Evolutionary conservation across 2,113 vertebrate species (phyloP).

Genomic region (Ondatra zibethicus): DNA sequence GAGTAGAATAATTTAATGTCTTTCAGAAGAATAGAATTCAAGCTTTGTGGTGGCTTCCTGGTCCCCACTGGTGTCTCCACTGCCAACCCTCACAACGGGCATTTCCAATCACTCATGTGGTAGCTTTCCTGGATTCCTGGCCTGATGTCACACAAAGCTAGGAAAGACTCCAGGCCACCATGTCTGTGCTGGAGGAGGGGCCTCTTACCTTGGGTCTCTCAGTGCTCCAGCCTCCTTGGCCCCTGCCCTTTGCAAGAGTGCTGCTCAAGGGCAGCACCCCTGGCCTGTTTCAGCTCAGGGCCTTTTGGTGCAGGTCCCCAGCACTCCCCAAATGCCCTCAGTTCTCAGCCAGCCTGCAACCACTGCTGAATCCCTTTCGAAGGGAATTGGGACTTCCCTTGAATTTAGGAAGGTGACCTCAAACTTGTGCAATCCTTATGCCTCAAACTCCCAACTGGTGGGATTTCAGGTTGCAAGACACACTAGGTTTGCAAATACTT

Average conservation of each 20-base stretch:
- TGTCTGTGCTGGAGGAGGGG: neutral
- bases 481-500: neutral
- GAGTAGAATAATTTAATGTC: neutral
- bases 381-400: neutral
- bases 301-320: neutral
- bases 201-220: neutral
- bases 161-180: neutral
- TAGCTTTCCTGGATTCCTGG: neutral
- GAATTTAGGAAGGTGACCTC: neutral
- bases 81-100: neutral
- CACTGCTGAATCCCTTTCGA: neutral
- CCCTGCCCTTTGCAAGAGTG: neutral
- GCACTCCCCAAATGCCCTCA: neutral
- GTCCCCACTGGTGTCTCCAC: neutral
- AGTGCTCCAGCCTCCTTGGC: neutral
- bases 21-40: neutral
- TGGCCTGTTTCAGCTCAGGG: neutral
- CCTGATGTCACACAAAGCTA: neutral
- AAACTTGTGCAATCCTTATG: neutral
- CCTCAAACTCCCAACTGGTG: neutral
- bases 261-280: neutral
- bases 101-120: neutral
- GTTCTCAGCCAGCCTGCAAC: neutral
- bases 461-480: too few species aligned
- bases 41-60: neutral